A percentile compares a stretch with the other conserved stretches of the same genome.
These are phyloP conservation scores for Oreochromis tanganicae DNA, from an alignment of 2,113 vertebrate species.

Conservation along the genomic window DNA sequence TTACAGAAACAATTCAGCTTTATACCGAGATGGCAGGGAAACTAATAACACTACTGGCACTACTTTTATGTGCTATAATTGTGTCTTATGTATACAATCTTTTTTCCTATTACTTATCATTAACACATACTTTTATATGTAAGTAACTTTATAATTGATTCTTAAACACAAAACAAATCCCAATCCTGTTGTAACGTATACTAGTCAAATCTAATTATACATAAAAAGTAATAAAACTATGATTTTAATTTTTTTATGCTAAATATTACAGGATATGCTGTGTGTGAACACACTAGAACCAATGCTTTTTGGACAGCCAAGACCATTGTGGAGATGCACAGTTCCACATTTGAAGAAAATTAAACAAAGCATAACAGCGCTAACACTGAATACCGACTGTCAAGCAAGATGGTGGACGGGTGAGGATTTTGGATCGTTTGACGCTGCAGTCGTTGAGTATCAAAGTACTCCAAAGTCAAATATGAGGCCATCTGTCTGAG, in stretches of 20 bases:
- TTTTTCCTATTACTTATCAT: neutral
- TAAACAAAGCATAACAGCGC: neutral
- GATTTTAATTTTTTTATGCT: fast-evolving
- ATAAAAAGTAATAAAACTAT: neutral
- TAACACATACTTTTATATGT: fast-evolving
- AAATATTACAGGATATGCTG: neutral
- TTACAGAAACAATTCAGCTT: neutral
- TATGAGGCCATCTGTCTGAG: neutral
- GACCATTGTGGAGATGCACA: neutral
- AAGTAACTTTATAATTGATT: neutral
- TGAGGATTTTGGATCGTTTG: neutral
- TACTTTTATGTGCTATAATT: neutral
- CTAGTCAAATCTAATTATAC: neutral
- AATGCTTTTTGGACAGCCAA: neutral
- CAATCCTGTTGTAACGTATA: neutral
- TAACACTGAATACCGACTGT: neutral
- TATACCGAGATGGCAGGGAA: fast-evolving
- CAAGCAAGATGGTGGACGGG: neutral
- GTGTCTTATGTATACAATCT: fast-evolving
- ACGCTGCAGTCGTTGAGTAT: neutral
- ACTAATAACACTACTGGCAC: neutral
- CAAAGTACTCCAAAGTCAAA: neutral
- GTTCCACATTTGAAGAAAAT: neutral
- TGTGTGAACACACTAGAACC: fast-evolving
- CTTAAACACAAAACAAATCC: neutral